Evolutionary conservation across 2,113 vertebrate species (phyloP), one percentile per base, ranked within the genome.

Genomic region (Oreochromis niloticus): DNA sequence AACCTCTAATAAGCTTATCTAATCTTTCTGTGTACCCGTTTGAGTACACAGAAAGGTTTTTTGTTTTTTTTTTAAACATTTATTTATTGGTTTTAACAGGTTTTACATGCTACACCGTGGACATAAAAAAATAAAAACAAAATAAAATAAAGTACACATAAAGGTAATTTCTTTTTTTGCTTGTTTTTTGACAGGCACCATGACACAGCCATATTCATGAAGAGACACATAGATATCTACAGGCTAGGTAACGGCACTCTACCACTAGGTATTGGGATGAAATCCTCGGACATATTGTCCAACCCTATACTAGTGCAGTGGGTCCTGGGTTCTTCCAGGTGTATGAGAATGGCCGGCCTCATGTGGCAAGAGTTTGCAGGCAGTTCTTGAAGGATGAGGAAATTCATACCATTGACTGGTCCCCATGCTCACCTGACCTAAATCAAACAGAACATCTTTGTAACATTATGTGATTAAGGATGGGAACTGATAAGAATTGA

Each of bases 361-460:
- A 57, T 57, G 55, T 57, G 55, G 9, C 1, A 36, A 36, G 59
- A 63, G 59, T 11, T 19, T 63, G 17, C 59, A 63, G 30, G 59
- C 0, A 63, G 9, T 0, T 36, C 16, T 36, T 63, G 32, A 63
- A 36, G 17, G 59, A 36, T 63, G 3, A 34, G 30, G 9, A 63
- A 11, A 63, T 63, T 0, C 59, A 63, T 63, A 34, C 59, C 30
- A 34, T 19, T 63, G 59, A 63, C 30, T 34, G 30, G 59, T 63
- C 30, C 30, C 16, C 9, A 0, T 63, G 1, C 16, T 63, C 30
- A 34, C 17, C 59, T 36, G 2, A n/a, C 32, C 32, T 63, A 36
- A 19, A 63, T 63, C 59, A 4, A n/a, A 63, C 11, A 36, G 59
- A 36, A 36, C 0, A 4, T 63, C 0, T 0, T 63, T 63, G 59